phyloP scores from a whole-genome alignment of 2,888 invertebrate species.

The Protophormia terraenovae region DNA sequence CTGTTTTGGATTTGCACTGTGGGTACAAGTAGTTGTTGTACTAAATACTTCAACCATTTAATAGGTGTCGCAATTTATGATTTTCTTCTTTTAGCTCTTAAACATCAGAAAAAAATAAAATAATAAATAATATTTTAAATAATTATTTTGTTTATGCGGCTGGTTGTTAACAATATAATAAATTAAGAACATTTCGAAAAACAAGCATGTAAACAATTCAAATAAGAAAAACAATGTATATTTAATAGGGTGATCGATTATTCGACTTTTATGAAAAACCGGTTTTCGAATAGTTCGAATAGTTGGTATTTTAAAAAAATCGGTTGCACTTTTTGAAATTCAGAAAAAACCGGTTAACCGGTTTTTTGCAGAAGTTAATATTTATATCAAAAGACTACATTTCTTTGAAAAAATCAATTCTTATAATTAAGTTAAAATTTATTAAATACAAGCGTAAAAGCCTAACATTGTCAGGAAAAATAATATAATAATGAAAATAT shows the following conservation, averaged over 20 bases:
- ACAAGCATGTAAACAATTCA: background rate
- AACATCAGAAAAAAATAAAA: background rate
- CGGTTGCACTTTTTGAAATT: too few species aligned
- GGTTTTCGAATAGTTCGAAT: too few species aligned
- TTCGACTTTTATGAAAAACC: too few species aligned
- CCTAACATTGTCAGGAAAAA: too few species aligned
- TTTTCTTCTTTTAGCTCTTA: background rate
- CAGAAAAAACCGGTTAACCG: too few species aligned
- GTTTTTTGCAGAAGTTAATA: too few species aligned
- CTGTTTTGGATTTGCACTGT: slow-evolving; percentile 22
- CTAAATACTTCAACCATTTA: background rate
- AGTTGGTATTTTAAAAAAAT: too few species aligned
- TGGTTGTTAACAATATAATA: slow-evolving; percentile 14
- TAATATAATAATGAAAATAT: too few species aligned
- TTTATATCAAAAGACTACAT: too few species aligned
- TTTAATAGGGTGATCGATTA: background rate
- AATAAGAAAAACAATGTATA: background rate
- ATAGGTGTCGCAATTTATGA: slow-evolving; percentile 25
- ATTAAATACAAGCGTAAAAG: too few species aligned
- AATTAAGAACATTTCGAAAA: slow-evolving; percentile 15
- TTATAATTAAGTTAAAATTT: too few species aligned
- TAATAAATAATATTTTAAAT: slow-evolving; percentile 8
- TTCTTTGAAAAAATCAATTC: too few species aligned
- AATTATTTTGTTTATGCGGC: background rate
- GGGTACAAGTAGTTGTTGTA: background rate